These are phyloP conservation scores for Pristis pectinata DNA, from an alignment of 2,797 vertebrate species.

Conservation along the genomic window DNA sequence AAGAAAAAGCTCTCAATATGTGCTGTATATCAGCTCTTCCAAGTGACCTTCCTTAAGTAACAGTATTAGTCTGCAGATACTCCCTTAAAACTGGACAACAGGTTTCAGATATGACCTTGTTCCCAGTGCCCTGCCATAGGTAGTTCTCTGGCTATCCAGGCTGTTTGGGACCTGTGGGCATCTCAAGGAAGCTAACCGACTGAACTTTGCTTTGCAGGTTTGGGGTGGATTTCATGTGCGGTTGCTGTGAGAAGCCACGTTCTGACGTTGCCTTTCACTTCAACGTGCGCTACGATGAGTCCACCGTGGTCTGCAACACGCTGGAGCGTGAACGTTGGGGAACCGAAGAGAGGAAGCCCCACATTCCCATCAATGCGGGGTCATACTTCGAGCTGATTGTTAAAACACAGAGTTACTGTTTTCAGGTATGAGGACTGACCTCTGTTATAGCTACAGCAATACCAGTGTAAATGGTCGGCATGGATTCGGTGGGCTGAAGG, in stretches of 20 bases:
- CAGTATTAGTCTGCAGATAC: not conserved
- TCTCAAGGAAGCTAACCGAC: not conserved
- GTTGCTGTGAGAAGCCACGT: not conserved
- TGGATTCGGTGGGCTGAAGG: no score
- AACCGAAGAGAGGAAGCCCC: not conserved
- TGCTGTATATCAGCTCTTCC: not conserved
- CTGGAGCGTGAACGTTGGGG: not conserved
- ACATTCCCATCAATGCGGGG: not conserved
- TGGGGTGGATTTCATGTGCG: not conserved
- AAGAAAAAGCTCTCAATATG: not conserved
- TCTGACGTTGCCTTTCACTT: not conserved
- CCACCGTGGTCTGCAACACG: not conserved
- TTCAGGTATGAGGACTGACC: not conserved
- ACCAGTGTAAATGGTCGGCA: no score
- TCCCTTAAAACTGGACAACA: not conserved
- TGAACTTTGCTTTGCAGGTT: not conserved
- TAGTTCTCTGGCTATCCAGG: not conserved
- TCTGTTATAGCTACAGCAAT: no score
- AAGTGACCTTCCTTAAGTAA: not conserved
- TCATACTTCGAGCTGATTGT: constrained; percentile 12
- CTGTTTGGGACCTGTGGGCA: not conserved
- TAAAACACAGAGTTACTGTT: not conserved
- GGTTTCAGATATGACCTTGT: not conserved
- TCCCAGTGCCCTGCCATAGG: not conserved
- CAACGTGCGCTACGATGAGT: not conserved